A percentile compares a stretch with the other conserved stretches of the same genome.
These are phyloP conservation scores for Protonemura montana DNA, from an alignment of 2,888 invertebrate species.

Conservation along the genomic window DNA sequence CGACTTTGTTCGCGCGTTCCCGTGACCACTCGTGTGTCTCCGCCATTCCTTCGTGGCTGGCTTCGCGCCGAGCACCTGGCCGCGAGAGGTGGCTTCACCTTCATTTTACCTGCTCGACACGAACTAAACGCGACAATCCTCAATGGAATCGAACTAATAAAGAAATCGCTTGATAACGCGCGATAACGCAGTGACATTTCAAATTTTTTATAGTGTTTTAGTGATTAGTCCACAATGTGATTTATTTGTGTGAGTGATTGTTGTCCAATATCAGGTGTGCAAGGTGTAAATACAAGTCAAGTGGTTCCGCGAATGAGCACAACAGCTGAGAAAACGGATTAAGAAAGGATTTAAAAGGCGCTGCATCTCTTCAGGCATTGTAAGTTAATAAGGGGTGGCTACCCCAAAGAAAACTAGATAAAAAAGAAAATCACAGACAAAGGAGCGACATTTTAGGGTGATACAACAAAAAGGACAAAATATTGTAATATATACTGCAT, in stretches of 20 bases:
- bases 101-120: constrained; percentile 16
- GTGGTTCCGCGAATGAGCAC: neutral
- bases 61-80: constrained; percentile 32
- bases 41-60: constrained; percentile 21
- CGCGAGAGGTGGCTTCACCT: constrained; percentile 28
- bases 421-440: neutral
- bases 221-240: neutral
- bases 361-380: neutral
- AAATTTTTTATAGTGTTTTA: neutral
- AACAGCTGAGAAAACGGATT: neutral
- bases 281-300: neutral
- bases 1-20: neutral
- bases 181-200: neutral
- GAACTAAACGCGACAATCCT: neutral
- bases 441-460: neutral
- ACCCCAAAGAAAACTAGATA: neutral
- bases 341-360: neutral
- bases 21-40: neutral
- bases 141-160: neutral
- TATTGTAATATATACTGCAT: no score
- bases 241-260: neutral
- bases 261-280: neutral
- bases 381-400: neutral
- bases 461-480: neutral
- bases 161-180: neutral